Evolutionary conservation across 92 coral and sea anemone genomes (phyloP).

Genomic region (Montipora capitata): DNA sequence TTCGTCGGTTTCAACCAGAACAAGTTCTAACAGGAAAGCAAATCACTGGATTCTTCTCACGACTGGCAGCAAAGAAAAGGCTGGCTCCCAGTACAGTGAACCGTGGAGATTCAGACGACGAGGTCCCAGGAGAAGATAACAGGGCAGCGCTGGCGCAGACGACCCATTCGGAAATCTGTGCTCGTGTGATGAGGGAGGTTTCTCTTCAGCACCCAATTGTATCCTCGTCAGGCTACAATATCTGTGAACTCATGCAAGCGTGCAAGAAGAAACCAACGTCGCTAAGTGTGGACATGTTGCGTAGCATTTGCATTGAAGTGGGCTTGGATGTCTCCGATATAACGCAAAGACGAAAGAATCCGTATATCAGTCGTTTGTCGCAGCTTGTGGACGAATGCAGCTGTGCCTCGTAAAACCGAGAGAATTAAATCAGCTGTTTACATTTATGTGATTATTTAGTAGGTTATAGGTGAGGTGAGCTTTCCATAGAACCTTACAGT

Average conservation of each 20-base stretch:
- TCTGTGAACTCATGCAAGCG: too few relatives aligned
- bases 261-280: not conserved
- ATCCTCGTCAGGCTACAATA: too few relatives aligned
- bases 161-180: not conserved
- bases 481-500: too few relatives aligned
- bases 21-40: slow-evolving; percentile 48
- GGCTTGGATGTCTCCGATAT: too few relatives aligned
- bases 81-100: not conserved
- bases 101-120: not conserved
- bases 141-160: slow-evolving; percentile 7
- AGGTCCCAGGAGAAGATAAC: not conserved
- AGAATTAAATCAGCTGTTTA: too few relatives aligned
- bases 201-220: slow-evolving; percentile 3
- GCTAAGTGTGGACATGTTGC: not conserved
- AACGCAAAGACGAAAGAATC: too few relatives aligned
- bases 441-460: too few relatives aligned
- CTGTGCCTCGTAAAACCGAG: too few relatives aligned
- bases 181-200: not conserved
- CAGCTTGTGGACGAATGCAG: too few relatives aligned
- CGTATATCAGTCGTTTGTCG: too few relatives aligned
- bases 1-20: slow-evolving; percentile 37
- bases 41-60: slow-evolving; percentile 35
- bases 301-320: not conserved
- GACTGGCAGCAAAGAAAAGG: slow-evolving; percentile 38
- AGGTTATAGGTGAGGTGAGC: too few relatives aligned